Conservation (phyloP, 2,797 vertebrate species). For the Sebastolobus alascanus region DNA sequence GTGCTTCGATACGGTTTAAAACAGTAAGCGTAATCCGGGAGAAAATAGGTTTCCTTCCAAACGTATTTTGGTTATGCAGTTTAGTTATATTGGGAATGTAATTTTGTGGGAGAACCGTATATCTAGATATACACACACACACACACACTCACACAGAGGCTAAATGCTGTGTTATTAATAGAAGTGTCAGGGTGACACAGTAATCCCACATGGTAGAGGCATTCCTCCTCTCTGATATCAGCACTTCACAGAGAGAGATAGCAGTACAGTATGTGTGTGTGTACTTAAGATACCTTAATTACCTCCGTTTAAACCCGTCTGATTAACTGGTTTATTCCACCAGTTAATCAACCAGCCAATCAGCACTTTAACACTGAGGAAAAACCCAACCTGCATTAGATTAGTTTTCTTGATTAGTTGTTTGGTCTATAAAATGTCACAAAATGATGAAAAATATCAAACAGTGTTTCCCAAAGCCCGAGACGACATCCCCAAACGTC, state of each 20-base stretch:
- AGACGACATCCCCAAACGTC: too few species aligned
- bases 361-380: background rate
- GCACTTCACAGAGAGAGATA: background rate
- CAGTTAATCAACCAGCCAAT: background rate
- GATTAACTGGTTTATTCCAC: background rate
- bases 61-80: too few species aligned
- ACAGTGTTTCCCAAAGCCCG: too few species aligned
- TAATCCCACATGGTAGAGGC: slow-evolving; percentile 49
- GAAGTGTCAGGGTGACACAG: slow-evolving; percentile 65
- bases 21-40: too few species aligned
- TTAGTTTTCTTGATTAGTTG: too few species aligned
- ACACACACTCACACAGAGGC: background rate
- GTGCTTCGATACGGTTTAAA: too few species aligned
- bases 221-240: slow-evolving; percentile 63
- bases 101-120: background rate
- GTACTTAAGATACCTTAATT: slow-evolving; percentile 1
- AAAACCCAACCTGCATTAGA: background rate
- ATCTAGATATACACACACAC: slow-evolving; percentile 1
- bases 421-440: too few species aligned
- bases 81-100: too few species aligned
- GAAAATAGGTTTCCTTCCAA: too few species aligned
- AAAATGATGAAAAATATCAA: too few species aligned
- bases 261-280: background rate
- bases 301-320: background rate
- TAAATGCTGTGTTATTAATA: slow-evolving; percentile 66